Evolutionary conservation across 2,113 vertebrate genomes (phyloP).

Genomic region (Fulica atra): DNA sequence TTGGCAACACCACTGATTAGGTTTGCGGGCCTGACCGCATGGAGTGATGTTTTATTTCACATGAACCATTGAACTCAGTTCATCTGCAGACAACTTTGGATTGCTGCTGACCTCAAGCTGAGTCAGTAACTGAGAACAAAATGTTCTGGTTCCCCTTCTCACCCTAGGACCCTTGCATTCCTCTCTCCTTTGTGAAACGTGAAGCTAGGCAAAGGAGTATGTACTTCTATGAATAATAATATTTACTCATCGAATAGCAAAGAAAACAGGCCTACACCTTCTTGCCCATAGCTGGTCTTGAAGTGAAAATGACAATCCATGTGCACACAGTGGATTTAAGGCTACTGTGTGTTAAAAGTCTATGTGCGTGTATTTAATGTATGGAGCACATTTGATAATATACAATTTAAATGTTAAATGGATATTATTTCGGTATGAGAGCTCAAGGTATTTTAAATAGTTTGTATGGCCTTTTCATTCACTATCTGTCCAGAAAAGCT

Average conservation of each 20-base stretch:
- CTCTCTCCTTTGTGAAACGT: not conserved
- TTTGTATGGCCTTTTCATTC: not conserved
- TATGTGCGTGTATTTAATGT: not conserved
- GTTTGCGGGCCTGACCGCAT: not conserved
- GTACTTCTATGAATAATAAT: not conserved
- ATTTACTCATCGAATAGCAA: not conserved
- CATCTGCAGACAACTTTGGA: not conserved
- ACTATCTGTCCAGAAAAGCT: not conserved
- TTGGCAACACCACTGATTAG: accelerated
- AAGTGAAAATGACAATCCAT: not conserved
- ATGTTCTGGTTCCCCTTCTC: constrained; percentile 15
- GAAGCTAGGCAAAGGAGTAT: not conserved
- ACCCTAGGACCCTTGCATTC: not conserved
- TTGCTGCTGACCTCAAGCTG: not conserved
- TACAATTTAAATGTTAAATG: not conserved
- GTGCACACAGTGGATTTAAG: not conserved
- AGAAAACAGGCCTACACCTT: not conserved
- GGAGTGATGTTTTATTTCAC: not conserved
- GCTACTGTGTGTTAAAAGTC: not conserved
- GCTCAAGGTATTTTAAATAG: not conserved
- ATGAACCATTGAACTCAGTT: not conserved
- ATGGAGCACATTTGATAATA: not conserved
- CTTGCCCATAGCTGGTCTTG: not conserved
- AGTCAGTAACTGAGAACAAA: not conserved
- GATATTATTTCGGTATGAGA: not conserved